A percentile compares a stretch with the other conserved stretches of the same genome.
Evolutionary conservation across 1,140 invertebrate genomes (phyloP).

Genomic region (Calephelis virginiensis): DNA sequence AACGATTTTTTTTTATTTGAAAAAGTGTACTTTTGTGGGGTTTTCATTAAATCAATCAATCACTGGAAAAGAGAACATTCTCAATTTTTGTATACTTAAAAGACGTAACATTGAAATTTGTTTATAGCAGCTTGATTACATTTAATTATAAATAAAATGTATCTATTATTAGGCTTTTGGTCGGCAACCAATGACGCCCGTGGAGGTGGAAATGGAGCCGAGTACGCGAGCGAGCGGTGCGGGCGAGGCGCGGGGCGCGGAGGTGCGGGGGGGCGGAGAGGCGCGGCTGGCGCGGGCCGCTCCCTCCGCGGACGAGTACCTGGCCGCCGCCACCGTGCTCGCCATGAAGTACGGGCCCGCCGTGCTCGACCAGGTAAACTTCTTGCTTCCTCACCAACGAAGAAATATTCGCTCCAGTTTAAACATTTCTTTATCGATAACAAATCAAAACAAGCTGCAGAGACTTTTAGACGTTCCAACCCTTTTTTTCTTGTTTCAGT

Average conservation of each 20-base stretch:
- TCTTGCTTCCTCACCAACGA: not conserved
- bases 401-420: too few species aligned
- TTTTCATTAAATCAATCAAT: too few species aligned
- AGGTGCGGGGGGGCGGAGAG: slow-evolving; percentile 42
- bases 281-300: slow-evolving; percentile 60
- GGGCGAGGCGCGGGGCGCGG: slow-evolving; percentile 55
- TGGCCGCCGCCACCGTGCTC: slow-evolving; percentile 86
- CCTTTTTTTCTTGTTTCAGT: slow-evolving; percentile 28
- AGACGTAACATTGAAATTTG: too few species aligned
- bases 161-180: slow-evolving; percentile 62
- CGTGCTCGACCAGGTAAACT: slow-evolving; percentile 59
- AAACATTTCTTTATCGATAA: too few species aligned
- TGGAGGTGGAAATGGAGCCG: slow-evolving; percentile 71
- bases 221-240: slow-evolving; percentile 49
- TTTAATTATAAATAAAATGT: not conserved
- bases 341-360: slow-evolving; percentile 86
- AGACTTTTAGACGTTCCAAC: too few species aligned
- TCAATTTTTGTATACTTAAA: too few species aligned
- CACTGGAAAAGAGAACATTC: too few species aligned
- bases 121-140: not conserved
- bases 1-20: too few species aligned
- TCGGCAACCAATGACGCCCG: slow-evolving; percentile 59
- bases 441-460: too few species aligned
- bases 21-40: too few species aligned
- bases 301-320: slow-evolving; percentile 84